Percentiles rank a stretch among this genome's conserved stretches.
Evolutionary conservation across 2,113 vertebrate genomes (phyloP).

Genomic region (Melanostigma gelatinosum): DNA sequence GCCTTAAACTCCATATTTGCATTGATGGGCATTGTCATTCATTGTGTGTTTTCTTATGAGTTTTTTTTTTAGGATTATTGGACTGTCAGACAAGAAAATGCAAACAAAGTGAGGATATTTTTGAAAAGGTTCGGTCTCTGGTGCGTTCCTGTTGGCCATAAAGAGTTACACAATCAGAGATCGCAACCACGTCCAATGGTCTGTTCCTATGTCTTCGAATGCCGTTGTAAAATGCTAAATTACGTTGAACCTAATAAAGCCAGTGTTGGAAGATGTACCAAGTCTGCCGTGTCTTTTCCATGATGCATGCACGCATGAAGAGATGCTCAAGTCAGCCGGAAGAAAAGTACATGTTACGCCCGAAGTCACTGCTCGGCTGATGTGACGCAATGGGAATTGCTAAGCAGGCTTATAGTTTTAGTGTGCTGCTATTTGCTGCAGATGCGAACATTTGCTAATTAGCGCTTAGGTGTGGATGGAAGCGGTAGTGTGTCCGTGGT

Average conservation of each 20-base stretch:
- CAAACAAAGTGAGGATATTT: constrained; percentile 37
- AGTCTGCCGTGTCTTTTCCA: constrained; percentile 6
- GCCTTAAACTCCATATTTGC: constrained; percentile 79
- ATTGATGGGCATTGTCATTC: constrained; percentile 70
- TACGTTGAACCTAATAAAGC: constrained; percentile 77
- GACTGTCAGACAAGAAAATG: constrained; percentile 44
- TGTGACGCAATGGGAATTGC: not conserved
- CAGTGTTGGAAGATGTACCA: constrained; percentile 36
- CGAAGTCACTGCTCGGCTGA: not conserved
- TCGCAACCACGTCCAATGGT: constrained; percentile 46
- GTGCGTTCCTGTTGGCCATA: constrained; percentile 24
- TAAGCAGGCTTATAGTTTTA: not conserved
- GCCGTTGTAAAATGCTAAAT: constrained; percentile 65
- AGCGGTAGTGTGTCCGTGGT: too few species aligned
- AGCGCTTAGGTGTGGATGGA: too few species aligned
- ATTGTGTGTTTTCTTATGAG: constrained; percentile 36
- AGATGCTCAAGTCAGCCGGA: not conserved
- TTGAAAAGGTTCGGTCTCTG: constrained; percentile 1
- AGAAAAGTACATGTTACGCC: not conserved
- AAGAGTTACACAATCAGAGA: constrained; percentile 32
- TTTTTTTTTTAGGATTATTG: constrained; percentile 56
- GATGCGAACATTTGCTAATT: too few species aligned
- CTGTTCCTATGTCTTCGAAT: constrained; percentile 72
- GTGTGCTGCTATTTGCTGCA: not conserved
- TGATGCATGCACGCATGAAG: not conserved